Conservation (phyloP, 2,797 vertebrate species). For the Girardinus metallicus region DNA sequence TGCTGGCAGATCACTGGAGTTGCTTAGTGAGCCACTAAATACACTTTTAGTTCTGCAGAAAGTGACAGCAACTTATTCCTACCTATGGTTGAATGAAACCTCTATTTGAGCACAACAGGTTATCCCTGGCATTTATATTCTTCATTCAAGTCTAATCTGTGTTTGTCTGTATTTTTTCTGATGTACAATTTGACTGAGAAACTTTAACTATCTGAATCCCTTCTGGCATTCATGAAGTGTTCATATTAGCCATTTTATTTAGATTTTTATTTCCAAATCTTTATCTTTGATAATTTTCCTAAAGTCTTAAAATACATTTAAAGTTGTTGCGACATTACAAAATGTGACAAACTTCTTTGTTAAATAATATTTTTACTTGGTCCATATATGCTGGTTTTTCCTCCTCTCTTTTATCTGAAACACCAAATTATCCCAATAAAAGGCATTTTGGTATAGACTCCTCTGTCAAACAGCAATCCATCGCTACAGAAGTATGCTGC, state of each 20-base stretch:
- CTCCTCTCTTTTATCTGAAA: not conserved
- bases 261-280: not conserved
- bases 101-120: not conserved
- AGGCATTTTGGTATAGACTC: not conserved
- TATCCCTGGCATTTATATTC: not conserved
- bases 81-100: not conserved
- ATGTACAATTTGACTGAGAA: not conserved
- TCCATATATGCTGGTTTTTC: constrained; percentile 16
- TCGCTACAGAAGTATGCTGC: not conserved
- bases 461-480: not conserved
- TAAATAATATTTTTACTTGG: constrained; percentile 7
- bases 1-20: not conserved
- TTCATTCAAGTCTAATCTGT: not conserved
- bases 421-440: not conserved
- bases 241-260: not conserved
- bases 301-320: not conserved
- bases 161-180: not conserved
- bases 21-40: not conserved
- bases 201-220: not conserved
- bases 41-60: not conserved
- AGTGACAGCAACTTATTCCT: not conserved
- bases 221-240: not conserved
- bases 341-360: not conserved
- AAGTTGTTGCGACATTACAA: not conserved
- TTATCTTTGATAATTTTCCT: not conserved